phyloP scores from a whole-genome alignment of 2,888 invertebrate genomes.

The Apamea sordens region DNA sequence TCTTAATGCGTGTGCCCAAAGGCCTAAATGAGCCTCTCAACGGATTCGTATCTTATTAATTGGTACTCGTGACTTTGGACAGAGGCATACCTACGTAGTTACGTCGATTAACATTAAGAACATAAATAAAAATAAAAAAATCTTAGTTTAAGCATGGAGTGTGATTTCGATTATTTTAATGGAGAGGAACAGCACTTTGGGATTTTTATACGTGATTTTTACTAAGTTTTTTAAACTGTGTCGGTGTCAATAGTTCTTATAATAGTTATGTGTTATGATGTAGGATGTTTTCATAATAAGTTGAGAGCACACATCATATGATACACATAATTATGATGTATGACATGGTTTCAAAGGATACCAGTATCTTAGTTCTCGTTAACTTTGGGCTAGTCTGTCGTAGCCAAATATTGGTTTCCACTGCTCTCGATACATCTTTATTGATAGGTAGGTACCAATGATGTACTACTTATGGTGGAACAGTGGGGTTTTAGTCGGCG shows the following conservation, averaged over 20 bases:
- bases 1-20: constrained; percentile 74
- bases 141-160: constrained; percentile 21
- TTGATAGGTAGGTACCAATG: not conserved
- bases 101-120: constrained; percentile 47
- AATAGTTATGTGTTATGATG: not conserved
- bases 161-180: constrained; percentile 43
- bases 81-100: constrained; percentile 48
- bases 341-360: constrained; percentile 11
- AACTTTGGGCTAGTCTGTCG: not conserved
- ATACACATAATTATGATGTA: not conserved
- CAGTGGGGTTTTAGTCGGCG: no score
- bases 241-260: constrained; percentile 1
- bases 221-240: constrained; percentile 2
- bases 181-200: constrained; percentile 12
- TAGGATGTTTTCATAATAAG: not conserved
- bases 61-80: constrained; percentile 68
- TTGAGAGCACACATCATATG: not conserved
- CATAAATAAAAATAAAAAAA: constrained; percentile 24
- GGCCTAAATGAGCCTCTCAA: constrained; percentile 76
- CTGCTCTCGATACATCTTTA: not conserved
- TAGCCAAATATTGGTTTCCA: not conserved
- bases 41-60: constrained; percentile 74
- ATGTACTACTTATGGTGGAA: not conserved
- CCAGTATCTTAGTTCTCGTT: not conserved
- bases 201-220: constrained; percentile 1